Evolutionary conservation across 92 coral and sea anemone species (phyloP).

Genomic region (Plumapathes pennacea): DNA sequence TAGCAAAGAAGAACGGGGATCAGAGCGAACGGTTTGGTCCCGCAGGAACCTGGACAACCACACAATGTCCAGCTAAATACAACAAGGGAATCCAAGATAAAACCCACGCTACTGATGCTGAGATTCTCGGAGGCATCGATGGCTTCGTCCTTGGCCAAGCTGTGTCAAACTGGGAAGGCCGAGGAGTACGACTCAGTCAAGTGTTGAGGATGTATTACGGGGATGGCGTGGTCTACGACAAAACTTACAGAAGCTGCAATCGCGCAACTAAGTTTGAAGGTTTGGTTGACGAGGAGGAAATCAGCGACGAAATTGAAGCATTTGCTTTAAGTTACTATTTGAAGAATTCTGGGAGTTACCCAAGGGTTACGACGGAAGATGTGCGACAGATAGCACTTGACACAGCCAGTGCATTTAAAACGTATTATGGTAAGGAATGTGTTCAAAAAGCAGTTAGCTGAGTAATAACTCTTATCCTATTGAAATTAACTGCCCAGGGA

Average conservation of each 20-base stretch:
- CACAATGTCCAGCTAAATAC: conserved; percentile 44
- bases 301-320: conserved; percentile 23
- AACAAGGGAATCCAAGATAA: background rate
- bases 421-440: too few relatives aligned
- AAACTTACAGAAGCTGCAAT: conserved; percentile 34
- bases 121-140: conserved; percentile 64
- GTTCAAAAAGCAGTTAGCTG: too few relatives aligned
- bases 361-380: too few relatives aligned
- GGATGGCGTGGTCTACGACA: conserved; percentile 51
- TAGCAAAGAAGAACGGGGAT: conserved; percentile 12
- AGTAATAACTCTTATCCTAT: too few relatives aligned
- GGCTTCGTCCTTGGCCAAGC: conserved; percentile 63
- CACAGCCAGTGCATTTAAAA: too few relatives aligned
- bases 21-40: conserved; percentile 34
- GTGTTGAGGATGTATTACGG: conserved; percentile 77
- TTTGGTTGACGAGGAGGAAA: conserved; percentile 3
- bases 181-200: conserved; percentile 72
- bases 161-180: conserved; percentile 29
- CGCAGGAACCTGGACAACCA: conserved; percentile 45
- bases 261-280: conserved; percentile 9
- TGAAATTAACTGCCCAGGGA: too few relatives aligned
- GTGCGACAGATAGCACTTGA: too few relatives aligned
- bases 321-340: conserved; percentile 31
- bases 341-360: too few relatives aligned
- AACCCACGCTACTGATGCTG: conserved; percentile 60